Conservation (phyloP, 2,888 invertebrate species). For the Teleogryllus oceanicus region DNA sequence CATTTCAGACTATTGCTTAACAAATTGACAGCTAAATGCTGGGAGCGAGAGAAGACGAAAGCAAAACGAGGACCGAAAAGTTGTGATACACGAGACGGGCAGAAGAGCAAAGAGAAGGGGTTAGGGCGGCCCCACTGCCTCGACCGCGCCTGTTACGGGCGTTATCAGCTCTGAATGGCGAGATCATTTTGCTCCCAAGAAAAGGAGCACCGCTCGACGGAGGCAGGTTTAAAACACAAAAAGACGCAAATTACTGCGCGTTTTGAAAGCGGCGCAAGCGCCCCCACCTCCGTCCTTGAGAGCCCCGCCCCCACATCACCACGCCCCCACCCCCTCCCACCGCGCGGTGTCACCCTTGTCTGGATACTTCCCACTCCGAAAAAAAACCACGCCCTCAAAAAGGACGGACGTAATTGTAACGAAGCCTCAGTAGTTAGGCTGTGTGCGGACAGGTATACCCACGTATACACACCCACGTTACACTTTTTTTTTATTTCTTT, state of each 20-base stretch:
- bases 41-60: too few relatives aligned
- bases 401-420: constrained; percentile 10
- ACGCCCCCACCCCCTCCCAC: not conserved
- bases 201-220: not conserved
- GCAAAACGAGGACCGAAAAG: too few relatives aligned
- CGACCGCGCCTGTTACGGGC: not conserved
- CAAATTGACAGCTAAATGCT: too few relatives aligned
- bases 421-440: constrained; percentile 8
- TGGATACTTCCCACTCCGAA: not conserved
- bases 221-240: not conserved
- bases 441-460: not conserved
- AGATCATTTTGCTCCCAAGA: not conserved
- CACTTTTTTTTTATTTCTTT: not conserved
- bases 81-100: too few relatives aligned
- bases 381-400: not conserved
- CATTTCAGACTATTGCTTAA: too few relatives aligned
- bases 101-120: not conserved
- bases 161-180: constrained; percentile 1
- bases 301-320: not conserved
- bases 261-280: not conserved
- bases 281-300: not conserved
- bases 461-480: not conserved
- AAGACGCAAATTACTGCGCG: constrained; percentile 1
- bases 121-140: not conserved
- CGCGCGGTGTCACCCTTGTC: not conserved